phyloP scores from a whole-genome alignment of 2,113 vertebrate species.

The Nothocercus nigrocapillus region DNA sequence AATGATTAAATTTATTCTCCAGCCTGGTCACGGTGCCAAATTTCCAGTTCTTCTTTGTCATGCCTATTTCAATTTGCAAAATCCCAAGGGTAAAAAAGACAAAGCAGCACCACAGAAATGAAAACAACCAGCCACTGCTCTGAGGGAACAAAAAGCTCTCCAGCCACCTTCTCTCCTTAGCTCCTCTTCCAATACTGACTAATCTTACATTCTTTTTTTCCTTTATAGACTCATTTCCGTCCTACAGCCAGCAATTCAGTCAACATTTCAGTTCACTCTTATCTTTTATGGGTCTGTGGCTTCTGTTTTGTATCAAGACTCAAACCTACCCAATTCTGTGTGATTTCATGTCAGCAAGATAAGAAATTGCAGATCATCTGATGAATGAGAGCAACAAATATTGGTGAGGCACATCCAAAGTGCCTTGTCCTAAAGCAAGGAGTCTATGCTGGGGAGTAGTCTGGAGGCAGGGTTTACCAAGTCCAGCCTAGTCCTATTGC shows the following conservation, averaged over 20 bases:
- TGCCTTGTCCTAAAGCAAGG: background rate
- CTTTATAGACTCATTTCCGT: background rate
- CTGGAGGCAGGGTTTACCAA: background rate
- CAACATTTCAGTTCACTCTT: background rate
- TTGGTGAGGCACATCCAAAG: background rate
- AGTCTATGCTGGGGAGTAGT: background rate
- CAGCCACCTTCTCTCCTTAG: background rate
- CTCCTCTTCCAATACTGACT: background rate
- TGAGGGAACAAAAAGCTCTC: background rate
- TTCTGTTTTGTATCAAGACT: background rate
- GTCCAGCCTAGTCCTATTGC: background rate
- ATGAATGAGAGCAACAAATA: background rate
- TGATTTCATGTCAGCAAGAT: background rate
- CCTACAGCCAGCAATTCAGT: background rate
- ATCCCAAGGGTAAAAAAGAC: background rate
- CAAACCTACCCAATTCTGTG: background rate
- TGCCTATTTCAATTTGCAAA: background rate
- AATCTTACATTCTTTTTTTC: background rate
- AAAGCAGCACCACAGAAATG: background rate
- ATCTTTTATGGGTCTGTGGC: background rate
- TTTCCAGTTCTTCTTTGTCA: background rate
- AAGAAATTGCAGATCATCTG: background rate
- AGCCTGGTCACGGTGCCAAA: background rate
- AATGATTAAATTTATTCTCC: background rate
- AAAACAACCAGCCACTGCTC: background rate